Percentiles rank a stretch among this genome's conserved stretches.
These are phyloP conservation scores for Cyclargus thomasi DNA, from an alignment of 1,140 invertebrate genomes.

Conservation along the genomic window DNA sequence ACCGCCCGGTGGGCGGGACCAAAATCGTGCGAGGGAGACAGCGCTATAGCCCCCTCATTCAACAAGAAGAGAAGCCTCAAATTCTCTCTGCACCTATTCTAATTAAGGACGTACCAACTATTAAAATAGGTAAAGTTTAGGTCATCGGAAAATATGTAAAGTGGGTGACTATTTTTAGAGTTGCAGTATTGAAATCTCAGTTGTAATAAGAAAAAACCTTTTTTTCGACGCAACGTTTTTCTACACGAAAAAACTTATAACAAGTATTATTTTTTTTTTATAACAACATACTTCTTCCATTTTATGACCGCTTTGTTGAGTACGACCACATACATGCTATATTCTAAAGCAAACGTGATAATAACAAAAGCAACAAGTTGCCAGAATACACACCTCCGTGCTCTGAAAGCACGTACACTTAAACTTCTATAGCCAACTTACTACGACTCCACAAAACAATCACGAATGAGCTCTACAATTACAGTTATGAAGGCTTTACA, in stretches of 20 bases:
- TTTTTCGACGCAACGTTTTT: too few relatives aligned
- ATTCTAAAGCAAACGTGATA: not conserved
- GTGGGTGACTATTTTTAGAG: not conserved
- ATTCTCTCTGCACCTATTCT: conserved; percentile 62
- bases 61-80: conserved; percentile 66
- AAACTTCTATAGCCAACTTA: not conserved
- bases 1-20: conserved; percentile 64
- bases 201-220: not conserved
- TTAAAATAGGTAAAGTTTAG: conserved; percentile 63
- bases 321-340: not conserved
- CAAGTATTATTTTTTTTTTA: too few relatives aligned
- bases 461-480: not conserved
- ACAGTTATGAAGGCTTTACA: not conserved
- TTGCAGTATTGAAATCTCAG: not conserved
- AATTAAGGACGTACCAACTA: conserved; percentile 74
- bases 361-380: conserved; percentile 3
- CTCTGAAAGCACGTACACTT: conserved; percentile 1
- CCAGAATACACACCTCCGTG: conserved; percentile 7
- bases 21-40: conserved; percentile 68
- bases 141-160: conserved; percentile 14
- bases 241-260: too few relatives aligned
- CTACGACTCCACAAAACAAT: not conserved
- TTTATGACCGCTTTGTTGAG: too few relatives aligned
- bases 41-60: conserved; percentile 65
- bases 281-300: too few relatives aligned